These are phyloP conservation scores for Vicugna pacos DNA, from an alignment of 2,113 vertebrate species.

Conservation along the genomic window DNA sequence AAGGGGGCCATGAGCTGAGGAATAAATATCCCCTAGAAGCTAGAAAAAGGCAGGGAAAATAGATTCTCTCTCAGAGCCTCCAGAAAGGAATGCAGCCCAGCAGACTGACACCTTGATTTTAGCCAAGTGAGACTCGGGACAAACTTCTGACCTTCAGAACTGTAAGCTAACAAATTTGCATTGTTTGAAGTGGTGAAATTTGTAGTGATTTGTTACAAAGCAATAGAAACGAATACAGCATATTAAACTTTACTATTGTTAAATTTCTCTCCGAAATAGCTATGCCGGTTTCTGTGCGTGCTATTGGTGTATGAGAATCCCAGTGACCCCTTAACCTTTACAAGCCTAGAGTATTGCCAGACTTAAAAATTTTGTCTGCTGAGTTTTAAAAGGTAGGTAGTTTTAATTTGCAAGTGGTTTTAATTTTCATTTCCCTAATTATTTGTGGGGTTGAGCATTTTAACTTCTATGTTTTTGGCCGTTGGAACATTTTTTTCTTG, in stretches of 20 bases:
- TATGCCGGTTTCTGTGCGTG: background rate
- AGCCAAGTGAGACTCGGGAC: background rate
- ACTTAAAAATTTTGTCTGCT: background rate
- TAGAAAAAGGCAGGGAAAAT: background rate
- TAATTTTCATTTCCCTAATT: slow-evolving; percentile 4
- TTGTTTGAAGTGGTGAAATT: background rate
- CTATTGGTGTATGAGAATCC: background rate
- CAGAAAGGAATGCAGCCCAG: background rate
- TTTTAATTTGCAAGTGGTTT: background rate
- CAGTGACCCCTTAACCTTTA: background rate
- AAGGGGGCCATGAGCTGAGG: background rate
- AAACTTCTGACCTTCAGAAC: background rate
- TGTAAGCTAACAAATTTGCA: background rate
- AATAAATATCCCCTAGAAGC: background rate
- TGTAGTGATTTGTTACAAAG: background rate
- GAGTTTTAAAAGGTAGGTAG: background rate
- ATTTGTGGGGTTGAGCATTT: background rate
- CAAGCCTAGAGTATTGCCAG: background rate
- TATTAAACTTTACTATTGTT: slow-evolving; percentile 1
- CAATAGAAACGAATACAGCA: background rate
- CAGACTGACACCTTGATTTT: background rate
- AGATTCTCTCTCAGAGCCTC: background rate
- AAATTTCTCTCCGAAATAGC: slow-evolving; percentile 11
- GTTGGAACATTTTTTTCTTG: background rate
- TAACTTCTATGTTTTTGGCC: background rate